These are phyloP conservation scores for Semotilus atromaculatus DNA, from an alignment of 2,797 vertebrate species.

Conservation along the genomic window DNA sequence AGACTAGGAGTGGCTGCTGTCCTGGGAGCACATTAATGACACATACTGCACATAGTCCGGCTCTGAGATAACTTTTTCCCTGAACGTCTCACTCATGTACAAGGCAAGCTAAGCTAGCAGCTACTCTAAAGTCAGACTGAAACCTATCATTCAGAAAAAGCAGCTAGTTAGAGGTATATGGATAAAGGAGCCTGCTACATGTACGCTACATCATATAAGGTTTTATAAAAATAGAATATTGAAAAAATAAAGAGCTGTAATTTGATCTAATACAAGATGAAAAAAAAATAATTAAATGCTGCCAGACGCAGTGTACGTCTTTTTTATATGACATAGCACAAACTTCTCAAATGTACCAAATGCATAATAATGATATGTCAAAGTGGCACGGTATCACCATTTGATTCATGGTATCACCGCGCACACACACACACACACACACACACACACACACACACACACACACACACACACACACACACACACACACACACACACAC, in stretches of 20 bases:
- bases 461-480: too few species aligned
- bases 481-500: too few species aligned
- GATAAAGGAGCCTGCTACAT: background rate
- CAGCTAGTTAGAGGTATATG: background rate
- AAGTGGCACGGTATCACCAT: background rate
- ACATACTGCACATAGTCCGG: constrained; percentile 54
- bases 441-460: too few species aligned
- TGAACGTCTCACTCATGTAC: constrained; percentile 30
- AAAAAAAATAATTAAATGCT: too few species aligned
- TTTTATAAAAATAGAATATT: background rate
- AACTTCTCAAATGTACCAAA: background rate
- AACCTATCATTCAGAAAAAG: background rate
- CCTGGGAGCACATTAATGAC: constrained; percentile 76
- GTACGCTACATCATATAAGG: background rate
- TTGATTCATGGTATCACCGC: background rate
- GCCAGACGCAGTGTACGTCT: background rate
- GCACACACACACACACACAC: too few species aligned
- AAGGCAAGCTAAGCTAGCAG: background rate
- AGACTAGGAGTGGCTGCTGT: constrained; percentile 54
- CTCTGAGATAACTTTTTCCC: constrained; percentile 56
- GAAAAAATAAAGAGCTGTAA: background rate
- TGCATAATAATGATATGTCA: background rate
- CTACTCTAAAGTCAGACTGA: background rate
- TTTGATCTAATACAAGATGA: background rate
- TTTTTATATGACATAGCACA: background rate